These are phyloP conservation scores for Tamias sibiricus DNA, from an alignment of 2,113 vertebrate species.

Conservation along the genomic window DNA sequence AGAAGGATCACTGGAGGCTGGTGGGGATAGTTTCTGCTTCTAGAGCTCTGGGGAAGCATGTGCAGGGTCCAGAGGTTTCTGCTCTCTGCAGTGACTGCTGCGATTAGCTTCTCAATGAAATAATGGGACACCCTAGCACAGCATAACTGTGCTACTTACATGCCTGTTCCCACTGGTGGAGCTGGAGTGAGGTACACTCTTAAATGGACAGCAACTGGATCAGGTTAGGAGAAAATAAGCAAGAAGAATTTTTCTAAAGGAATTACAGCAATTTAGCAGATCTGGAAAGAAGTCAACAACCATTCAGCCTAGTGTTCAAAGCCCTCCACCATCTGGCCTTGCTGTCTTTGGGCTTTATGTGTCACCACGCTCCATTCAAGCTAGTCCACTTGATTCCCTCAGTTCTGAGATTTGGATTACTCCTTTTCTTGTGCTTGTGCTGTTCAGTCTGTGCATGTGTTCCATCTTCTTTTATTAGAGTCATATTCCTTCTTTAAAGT, in stretches of 20 bases:
- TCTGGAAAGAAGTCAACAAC: not conserved
- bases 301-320: not conserved
- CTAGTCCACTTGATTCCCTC: not conserved
- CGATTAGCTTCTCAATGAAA: not conserved
- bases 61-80: not conserved
- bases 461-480: not conserved
- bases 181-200: not conserved
- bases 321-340: not conserved
- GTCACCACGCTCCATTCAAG: not conserved
- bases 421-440: not conserved
- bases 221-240: not conserved
- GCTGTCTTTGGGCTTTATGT: not conserved
- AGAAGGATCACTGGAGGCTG: not conserved
- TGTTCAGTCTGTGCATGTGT: not conserved
- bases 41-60: not conserved
- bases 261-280: not conserved
- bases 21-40: not conserved
- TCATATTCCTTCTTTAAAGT: not conserved
- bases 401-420: fast-evolving
- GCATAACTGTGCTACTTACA: not conserved
- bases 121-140: fast-evolving
- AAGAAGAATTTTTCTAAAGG: not conserved
- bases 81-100: not conserved
- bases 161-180: fast-evolving
- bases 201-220: not conserved